A percentile compares a stretch with the other conserved stretches of the same genome.
Evolutionary conservation across 2,888 invertebrate genomes (phyloP).

Genomic region (Bombylius discolor): DNA sequence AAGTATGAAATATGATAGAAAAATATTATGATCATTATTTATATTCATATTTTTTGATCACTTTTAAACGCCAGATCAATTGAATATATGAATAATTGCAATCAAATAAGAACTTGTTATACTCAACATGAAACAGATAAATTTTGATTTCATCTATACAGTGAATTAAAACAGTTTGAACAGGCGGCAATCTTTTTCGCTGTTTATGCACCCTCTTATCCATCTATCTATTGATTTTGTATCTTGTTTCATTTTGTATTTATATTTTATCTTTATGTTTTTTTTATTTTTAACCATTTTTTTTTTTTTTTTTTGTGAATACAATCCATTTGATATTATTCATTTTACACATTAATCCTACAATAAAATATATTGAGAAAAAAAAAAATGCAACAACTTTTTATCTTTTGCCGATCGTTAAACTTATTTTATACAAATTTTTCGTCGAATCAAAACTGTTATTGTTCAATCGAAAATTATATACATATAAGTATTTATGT

Average conservation of each 20-base stretch:
- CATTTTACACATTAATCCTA: too few species aligned
- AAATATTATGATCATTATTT: too few species aligned
- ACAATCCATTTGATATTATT: too few species aligned
- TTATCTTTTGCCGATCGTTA: constrained; percentile 9
- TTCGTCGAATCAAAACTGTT: constrained; percentile 4
- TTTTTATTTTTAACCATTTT: background rate
- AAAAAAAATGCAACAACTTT: constrained; percentile 2
- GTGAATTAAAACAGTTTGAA: too few species aligned
- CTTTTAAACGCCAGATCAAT: too few species aligned
- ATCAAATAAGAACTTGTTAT: constrained; percentile 11
- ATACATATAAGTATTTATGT: background rate
- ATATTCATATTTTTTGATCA: too few species aligned
- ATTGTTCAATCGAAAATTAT: background rate
- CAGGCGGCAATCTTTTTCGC: too few species aligned
- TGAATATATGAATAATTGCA: constrained; percentile 10
- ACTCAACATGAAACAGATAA: constrained; percentile 4
- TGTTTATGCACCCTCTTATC: too few species aligned
- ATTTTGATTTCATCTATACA: constrained; percentile 4
- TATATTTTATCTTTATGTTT: background rate
- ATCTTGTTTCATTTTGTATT: constrained; percentile 1
- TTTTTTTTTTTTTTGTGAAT: too few species aligned
- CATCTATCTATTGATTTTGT: too few species aligned
- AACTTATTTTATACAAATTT: constrained; percentile 5
- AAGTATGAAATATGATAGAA: too few species aligned
- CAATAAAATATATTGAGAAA: background rate